These are phyloP conservation scores for Embiotoca jacksoni DNA, from an alignment of 2,113 vertebrate genomes.

Conservation along the genomic window DNA sequence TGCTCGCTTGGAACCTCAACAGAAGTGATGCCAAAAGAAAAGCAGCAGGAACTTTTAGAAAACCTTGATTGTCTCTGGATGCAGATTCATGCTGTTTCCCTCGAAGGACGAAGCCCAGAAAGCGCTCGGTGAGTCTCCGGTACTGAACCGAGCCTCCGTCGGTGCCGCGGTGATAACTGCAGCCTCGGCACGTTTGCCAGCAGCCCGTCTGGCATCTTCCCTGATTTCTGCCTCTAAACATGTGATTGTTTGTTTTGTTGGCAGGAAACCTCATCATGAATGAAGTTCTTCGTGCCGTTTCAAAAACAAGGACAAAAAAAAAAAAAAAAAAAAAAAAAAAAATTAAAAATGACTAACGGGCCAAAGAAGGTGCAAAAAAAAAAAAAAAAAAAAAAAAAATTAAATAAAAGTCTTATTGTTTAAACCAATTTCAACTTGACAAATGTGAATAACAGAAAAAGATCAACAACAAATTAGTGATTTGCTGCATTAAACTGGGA, in stretches of 20 bases:
- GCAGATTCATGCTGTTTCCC: no score
- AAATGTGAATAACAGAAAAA: no score
- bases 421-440: no score
- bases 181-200: constrained; percentile 11
- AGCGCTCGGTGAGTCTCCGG: neutral
- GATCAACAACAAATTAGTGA: no score
- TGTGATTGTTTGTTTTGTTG: constrained; percentile 4
- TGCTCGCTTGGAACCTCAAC: no score
- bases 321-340: no score
- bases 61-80: no score
- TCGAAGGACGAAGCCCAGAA: no score
- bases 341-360: neutral
- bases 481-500: no score
- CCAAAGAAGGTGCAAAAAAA: neutral
- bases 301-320: neutral
- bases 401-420: neutral
- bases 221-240: neutral
- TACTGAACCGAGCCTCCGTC: constrained; percentile 5
- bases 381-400: no score
- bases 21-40: no score
- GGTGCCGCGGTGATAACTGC: constrained; percentile 14
- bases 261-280: constrained; percentile 12
- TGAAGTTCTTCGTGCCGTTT: neutral
- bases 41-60: no score
- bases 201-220: neutral